Percentiles rank a stretch among this genome's conserved stretches.
phyloP scores from a whole-genome alignment of 2,113 vertebrate genomes.

The Scolopax mira region DNA sequence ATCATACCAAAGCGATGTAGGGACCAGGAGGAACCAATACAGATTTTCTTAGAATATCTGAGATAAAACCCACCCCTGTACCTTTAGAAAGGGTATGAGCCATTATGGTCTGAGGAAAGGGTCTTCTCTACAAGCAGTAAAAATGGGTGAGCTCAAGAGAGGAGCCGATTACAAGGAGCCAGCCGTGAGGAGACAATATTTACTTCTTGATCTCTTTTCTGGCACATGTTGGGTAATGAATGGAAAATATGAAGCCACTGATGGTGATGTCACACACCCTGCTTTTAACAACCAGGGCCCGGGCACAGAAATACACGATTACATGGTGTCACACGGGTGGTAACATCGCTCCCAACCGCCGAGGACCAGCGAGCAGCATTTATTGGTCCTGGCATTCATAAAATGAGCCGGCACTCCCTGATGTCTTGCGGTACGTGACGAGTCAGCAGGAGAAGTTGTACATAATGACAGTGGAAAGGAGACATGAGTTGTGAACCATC shows the following conservation, averaged over 20 bases:
- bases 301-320: not conserved
- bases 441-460: not conserved
- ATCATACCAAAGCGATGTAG: accelerated
- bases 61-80: not conserved
- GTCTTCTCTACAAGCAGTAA: not conserved
- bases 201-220: not conserved
- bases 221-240: not conserved
- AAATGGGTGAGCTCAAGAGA: not conserved
- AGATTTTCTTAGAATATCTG: not conserved
- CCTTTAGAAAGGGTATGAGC: not conserved
- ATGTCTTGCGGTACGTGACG: not conserved
- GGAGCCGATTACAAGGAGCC: not conserved
- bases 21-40: not conserved
- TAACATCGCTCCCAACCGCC: not conserved
- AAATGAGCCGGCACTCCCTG: not conserved
- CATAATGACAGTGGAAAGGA: not conserved
- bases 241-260: not conserved
- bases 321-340: not conserved
- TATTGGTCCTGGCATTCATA: not conserved
- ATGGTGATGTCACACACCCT: not conserved
- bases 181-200: not conserved
- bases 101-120: not conserved
- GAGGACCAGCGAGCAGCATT: not conserved
- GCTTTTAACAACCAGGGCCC: not conserved
- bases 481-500: not conserved